Evolutionary conservation across 2,113 vertebrate species (phyloP), one percentile per base, ranked within the genome.

Genomic region (Pterocles burchelli): DNA sequence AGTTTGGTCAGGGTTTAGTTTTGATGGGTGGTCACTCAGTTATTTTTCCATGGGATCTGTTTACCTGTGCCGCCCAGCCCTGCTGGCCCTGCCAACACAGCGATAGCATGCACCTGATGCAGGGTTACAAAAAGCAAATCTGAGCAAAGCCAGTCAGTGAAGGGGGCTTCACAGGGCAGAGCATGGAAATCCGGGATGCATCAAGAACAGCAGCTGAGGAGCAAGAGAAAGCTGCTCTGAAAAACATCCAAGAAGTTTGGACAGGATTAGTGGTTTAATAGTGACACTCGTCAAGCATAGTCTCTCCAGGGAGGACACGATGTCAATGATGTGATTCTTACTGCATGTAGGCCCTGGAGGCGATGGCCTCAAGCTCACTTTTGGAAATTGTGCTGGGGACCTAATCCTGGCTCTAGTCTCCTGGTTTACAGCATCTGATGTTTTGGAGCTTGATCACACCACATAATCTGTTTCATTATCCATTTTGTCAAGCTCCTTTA

Each of bases 81-180:
- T 1, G 1, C 38, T 17, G 38, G 54, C 34, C 16, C 28, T 49
- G 43, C 34, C 33, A 34, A 15, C 13, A 18, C 16, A 21, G 43
- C 1, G 1, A 14, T 36, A 43, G 24, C 18, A 7, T 9, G 17
- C 7, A 67, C 29, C 33, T 0, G 1, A 51, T 5, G 7, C 19
- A 36, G 36, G 29, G 9, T 14, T 59, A 36, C 48, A 57, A 31
- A 62, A 74, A 61, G 16, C 25, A 68, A 34, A 74, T 13, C 21
- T 41, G n/a, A 16, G 36, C 41, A 54, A 61, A 55, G 31, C 34
- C 6, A 7, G 19, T 10, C 11, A 33, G 34, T 1, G 1, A 28
- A 4, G 36, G 22, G 9, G 31, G 11, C 8, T 71, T 51, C 38
- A 28, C 28, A 45, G 36, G 17, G 4, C 22, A 48, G 54, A n/a